Conservation (phyloP, 2,797 vertebrate species). For the Gymnocypris eckloni region DNA sequence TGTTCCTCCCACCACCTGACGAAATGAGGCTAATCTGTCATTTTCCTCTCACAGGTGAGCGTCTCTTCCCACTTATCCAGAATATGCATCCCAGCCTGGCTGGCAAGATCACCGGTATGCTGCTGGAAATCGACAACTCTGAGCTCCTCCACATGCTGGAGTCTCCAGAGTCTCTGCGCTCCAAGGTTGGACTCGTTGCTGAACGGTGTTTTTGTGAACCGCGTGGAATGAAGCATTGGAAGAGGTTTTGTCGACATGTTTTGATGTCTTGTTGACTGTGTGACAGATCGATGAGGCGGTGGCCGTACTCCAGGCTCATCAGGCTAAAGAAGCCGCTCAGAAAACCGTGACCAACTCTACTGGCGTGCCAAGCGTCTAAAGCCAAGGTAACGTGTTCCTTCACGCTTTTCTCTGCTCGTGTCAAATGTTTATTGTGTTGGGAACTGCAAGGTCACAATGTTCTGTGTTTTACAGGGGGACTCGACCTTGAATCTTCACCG, state of each 20-base stretch:
- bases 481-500: conserved; percentile 93
- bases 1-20: background rate
- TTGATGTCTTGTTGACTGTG: background rate
- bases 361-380: conserved; percentile 92
- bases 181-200: conserved; percentile 83
- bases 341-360: conserved; percentile 92
- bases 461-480: conserved; percentile 76
- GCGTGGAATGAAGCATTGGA: background rate
- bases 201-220: background rate
- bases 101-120: conserved; percentile 98
- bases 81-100: conserved; percentile 97
- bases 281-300: conserved; percentile 97
- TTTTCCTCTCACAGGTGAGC: conserved; percentile 83
- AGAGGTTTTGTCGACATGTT: background rate
- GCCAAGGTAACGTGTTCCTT: conserved; percentile 19
- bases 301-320: conserved; percentile 98
- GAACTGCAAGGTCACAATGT: background rate
- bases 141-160: conserved; percentile 99
- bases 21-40: background rate
- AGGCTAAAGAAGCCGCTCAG: conserved; percentile 98
- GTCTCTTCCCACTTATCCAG: conserved; percentile 98
- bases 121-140: conserved; percentile 98
- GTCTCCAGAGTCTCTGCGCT: conserved; percentile 97
- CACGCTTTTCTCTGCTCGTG: conserved; percentile 3
- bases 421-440: background rate